Base-by-base conservation (phyloP, 1,140 invertebrate genomes). In the Limonius californicus region DNA sequence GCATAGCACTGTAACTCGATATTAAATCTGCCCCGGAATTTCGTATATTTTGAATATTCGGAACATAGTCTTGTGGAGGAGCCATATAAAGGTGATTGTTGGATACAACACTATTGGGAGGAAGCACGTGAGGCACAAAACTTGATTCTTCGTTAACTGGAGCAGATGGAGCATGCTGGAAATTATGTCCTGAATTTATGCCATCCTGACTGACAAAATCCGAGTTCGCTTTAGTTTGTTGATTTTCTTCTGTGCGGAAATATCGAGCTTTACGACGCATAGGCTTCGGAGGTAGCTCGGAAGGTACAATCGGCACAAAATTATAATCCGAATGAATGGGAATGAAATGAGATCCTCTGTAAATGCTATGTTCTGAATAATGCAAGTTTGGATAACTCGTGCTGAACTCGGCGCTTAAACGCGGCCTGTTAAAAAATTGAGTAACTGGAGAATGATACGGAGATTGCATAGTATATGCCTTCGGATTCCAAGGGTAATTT, bases 1-100 rank as follows among this genome's bases (percentile, higher is more conserved):
- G 54, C 21, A 55, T 39, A 23, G 61, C 47, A 47, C 54, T 64
- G 45, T 67, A 67, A 61, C 50, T 54, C 20, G 65, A 61, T 50
- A 64, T 59, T 59, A 63, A 59, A 23, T 66, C 64, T 21, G 54
- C 15, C 21, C 42, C 27, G 39, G 45, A 50, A 50, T 50, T 50
- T 18, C 16, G 16, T 11, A 50, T 19, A 50, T 43, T 59, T 59
- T 27, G 43, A 59, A 15, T 47, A 50, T 59, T 59, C 12, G 39
- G 12, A 32, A 39, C 16, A 15, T 39, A 39, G 55, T 57, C 27
- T 57, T 32, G 30, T 23, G 23, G 18, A 15, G 23, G 7, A 8
- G 27, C 14, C 30, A 14, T 18, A 57, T 8, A 57, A 35, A 15
- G 2, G 8, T 39, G 39, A 35, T 14, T 23, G 30, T 39, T 39